Evolutionary conservation across 2,888 invertebrate species (phyloP).

Genomic region (Venusia cambrica): DNA sequence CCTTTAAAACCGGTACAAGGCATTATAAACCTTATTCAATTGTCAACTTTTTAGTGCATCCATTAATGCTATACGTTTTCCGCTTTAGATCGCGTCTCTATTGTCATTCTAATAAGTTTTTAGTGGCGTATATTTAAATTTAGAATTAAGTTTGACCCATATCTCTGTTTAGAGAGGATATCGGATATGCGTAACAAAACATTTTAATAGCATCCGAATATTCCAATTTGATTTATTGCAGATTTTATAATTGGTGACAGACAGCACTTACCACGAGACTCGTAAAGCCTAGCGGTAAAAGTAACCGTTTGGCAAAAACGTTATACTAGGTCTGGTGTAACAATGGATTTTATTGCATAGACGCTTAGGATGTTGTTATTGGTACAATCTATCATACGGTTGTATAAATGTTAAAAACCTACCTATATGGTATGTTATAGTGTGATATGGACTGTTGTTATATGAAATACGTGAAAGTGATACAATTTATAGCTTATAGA

Average conservation of each 20-base stretch:
- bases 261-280: constrained; percentile 10
- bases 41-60: constrained; percentile 3
- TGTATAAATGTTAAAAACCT: too few species aligned
- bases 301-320: constrained; percentile 4
- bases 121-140: constrained; percentile 47
- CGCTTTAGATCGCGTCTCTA: constrained; percentile 41
- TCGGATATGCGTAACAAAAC: constrained; percentile 24
- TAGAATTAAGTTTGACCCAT: constrained; percentile 58
- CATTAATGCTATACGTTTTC: constrained; percentile 19
- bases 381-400: too few species aligned
- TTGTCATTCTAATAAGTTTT: constrained; percentile 59
- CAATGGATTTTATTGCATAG: too few species aligned
- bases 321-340: too few species aligned
- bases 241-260: constrained; percentile 11
- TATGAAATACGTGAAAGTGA: too few species aligned
- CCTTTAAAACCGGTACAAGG: constrained; percentile 35
- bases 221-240: constrained; percentile 24
- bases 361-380: too few species aligned
- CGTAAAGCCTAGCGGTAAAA: constrained; percentile 20
- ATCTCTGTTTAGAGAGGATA: constrained; percentile 34
- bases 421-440: too few species aligned
- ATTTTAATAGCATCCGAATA: constrained; percentile 21
- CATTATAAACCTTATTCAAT: constrained; percentile 16
- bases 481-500: too few species aligned
- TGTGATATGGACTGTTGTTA: too few species aligned